Conservation (phyloP, 2,797 vertebrate species). For the Bryconaethiops microstoma region DNA sequence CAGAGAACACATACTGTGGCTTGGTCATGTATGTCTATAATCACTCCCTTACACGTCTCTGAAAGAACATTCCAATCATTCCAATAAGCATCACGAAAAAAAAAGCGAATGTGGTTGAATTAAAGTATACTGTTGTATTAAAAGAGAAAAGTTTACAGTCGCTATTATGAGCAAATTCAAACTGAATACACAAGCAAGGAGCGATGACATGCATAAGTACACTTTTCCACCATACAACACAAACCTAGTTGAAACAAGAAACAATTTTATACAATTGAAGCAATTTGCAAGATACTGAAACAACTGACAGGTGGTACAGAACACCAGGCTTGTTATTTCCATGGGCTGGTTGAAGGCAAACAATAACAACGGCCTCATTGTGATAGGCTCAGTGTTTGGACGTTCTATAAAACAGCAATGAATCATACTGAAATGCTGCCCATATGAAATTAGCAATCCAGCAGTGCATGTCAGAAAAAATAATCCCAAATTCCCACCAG, state of each 20-base stretch:
- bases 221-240: background rate
- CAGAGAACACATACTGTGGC: no score
- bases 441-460: constrained; percentile 61
- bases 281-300: background rate
- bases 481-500: constrained; percentile 54
- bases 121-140: no score
- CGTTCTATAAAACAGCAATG: constrained; percentile 60
- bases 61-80: no score
- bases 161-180: no score
- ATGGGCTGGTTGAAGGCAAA: constrained; percentile 52
- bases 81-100: no score
- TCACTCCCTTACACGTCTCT: no score
- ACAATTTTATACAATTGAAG: background rate
- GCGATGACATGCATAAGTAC: background rate
- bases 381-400: constrained; percentile 59
- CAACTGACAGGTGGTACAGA: background rate
- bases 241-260: background rate
- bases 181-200: background rate
- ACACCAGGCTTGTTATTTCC: constrained; percentile 2
- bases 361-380: constrained; percentile 58
- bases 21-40: no score
- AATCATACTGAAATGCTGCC: constrained; percentile 56
- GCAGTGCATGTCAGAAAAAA: constrained; percentile 69
- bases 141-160: no score
- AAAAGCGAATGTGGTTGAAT: no score